A percentile compares a stretch with the other conserved stretches of the same genome.
Conservation (phyloP, 2,113 vertebrate species). For the Physeter macrocephalus region DNA sequence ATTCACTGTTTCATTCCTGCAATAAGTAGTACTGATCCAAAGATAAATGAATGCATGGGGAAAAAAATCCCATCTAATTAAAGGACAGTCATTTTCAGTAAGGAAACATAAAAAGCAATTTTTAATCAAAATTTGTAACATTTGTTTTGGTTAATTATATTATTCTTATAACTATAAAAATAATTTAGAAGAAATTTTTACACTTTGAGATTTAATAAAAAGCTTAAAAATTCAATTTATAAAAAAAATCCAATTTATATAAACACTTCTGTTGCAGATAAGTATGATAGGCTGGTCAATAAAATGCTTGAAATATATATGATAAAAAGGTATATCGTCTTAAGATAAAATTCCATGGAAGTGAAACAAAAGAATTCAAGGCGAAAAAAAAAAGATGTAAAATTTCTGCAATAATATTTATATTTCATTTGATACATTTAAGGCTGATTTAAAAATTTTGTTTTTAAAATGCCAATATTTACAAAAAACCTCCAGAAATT, state of each 20-base stretch:
- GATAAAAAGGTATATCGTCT: neutral
- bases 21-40: neutral
- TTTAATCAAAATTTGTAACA: neutral
- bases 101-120: neutral
- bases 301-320: neutral
- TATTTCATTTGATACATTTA: neutral
- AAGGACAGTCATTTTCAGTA: neutral
- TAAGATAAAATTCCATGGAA: neutral
- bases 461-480: neutral
- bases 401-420: neutral
- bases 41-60: neutral
- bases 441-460: neutral
- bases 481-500: neutral
- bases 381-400: neutral
- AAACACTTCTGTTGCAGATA: conserved; percentile 3
- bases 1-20: neutral
- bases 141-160: conserved; percentile 2
- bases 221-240: neutral
- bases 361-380: neutral
- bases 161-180: conserved; percentile 8
- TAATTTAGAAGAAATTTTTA: neutral
- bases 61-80: neutral
- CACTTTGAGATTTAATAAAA: conserved; percentile 27
- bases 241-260: neutral
- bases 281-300: neutral